These are phyloP conservation scores for Gastracanthus pulcherrimus DNA, from an alignment of 2,888 invertebrate species.

Conservation along the genomic window DNA sequence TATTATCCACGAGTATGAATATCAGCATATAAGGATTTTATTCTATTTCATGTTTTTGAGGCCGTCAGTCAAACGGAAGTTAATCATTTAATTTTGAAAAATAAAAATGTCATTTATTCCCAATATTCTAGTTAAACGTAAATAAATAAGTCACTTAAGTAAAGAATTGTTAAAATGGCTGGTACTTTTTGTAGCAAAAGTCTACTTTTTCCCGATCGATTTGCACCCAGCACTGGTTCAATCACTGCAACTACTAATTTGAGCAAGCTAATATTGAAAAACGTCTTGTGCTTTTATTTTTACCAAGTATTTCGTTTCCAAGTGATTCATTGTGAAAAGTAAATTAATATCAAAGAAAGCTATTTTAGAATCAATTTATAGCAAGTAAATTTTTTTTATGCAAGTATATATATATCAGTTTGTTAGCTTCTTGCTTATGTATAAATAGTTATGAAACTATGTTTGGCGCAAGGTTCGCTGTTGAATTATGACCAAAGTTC, in stretches of 20 bases:
- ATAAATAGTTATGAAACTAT: not conserved
- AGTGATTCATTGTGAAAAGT: not conserved
- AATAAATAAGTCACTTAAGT: not conserved
- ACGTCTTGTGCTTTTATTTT: not conserved
- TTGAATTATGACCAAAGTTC: not conserved
- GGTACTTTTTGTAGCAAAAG: not conserved
- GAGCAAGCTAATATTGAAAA: not conserved
- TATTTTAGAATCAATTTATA: too few species aligned
- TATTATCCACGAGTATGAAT: not conserved
- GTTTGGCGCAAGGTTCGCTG: not conserved
- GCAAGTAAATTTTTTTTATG: too few species aligned
- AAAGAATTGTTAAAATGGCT: not conserved
- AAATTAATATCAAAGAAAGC: not conserved
- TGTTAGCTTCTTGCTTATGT: not conserved
- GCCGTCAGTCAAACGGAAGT: too few species aligned
- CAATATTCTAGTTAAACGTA: not conserved
- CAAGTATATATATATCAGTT: not conserved
- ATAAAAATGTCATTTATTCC: not conserved
- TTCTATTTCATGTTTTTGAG: not conserved
- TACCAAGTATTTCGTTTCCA: not conserved
- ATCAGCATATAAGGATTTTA: not conserved
- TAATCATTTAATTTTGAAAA: not conserved
- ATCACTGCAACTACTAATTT: constrained; percentile 6
- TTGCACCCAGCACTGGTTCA: not conserved
- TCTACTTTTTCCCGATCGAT: not conserved